phyloP scores from a whole-genome alignment of 2,888 invertebrate species.

The Notodonta dromedarius region DNA sequence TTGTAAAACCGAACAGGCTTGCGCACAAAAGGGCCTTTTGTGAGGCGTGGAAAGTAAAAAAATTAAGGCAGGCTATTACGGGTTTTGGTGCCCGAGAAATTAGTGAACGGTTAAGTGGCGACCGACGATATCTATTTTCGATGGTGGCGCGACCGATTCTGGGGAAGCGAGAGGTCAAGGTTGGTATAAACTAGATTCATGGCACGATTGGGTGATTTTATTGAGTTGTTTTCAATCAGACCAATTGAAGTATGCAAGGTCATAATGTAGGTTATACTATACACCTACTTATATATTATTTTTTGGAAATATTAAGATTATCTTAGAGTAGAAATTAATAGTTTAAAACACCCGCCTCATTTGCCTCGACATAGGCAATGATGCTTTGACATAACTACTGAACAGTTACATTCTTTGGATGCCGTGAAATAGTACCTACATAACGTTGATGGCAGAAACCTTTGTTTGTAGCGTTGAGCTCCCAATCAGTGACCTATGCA shows the following conservation, averaged over 20 bases:
- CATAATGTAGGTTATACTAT: background rate
- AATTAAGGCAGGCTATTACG: conserved; percentile 32
- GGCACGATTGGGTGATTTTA: background rate
- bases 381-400: no score
- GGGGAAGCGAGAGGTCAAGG: conserved; percentile 24
- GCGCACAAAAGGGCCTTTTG: conserved; percentile 33
- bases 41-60: conserved; percentile 34
- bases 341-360: no score
- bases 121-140: background rate
- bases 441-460: no score
- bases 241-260: background rate
- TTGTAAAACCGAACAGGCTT: conserved; percentile 30
- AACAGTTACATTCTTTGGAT: no score
- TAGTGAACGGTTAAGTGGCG: conserved; percentile 38
- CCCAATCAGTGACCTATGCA: no score
- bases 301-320: no score
- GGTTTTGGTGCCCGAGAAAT: conserved; percentile 41
- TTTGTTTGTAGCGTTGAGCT: no score
- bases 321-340: no score
- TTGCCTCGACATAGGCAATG: no score
- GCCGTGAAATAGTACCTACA: no score
- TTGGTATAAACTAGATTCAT: conserved; percentile 8
- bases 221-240: background rate
- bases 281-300: no score
- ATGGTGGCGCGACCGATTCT: conserved; percentile 23